phyloP scores from a whole-genome alignment of 2,888 invertebrate species.

The Linnaemya tessellans region DNA sequence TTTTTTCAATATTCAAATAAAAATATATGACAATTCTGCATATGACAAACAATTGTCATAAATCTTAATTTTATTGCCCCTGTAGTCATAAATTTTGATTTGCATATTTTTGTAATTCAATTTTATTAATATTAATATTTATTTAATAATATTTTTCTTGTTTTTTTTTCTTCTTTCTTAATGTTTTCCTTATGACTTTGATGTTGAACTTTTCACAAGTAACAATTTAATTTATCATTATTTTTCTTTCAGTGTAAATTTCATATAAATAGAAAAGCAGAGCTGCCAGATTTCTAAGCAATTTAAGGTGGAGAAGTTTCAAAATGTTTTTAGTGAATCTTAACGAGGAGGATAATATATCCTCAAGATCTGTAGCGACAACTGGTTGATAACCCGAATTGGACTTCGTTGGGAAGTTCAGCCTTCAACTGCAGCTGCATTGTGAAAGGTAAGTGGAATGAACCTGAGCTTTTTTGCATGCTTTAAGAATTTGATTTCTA shows the following conservation, averaged over 20 bases:
- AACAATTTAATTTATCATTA: not conserved
- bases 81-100: slow-evolving; percentile 64
- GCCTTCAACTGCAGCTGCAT: slow-evolving; percentile 45
- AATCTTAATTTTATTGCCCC: slow-evolving; percentile 69
- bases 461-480: too few relatives aligned
- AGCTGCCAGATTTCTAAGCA: slow-evolving; percentile 51
- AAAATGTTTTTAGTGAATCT: slow-evolving; percentile 1
- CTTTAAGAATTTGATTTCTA: too few relatives aligned
- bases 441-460: slow-evolving; percentile 53
- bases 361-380: not conserved
- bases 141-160: slow-evolving; percentile 39
- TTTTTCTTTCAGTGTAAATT: slow-evolving; percentile 64
- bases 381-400: slow-evolving; percentile 10
- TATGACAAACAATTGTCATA: slow-evolving; percentile 64
- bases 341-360: not conserved
- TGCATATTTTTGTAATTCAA: slow-evolving; percentile 65
- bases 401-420: slow-evolving; percentile 33
- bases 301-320: slow-evolving; percentile 2
- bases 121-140: slow-evolving; percentile 61
- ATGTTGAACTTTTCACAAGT: not conserved
- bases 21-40: slow-evolving; percentile 40
- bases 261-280: not conserved
- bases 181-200: slow-evolving; percentile 54
- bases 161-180: not conserved
- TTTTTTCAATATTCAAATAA: slow-evolving; percentile 37